Evolutionary conservation across 2,888 invertebrate genomes (phyloP), one percentile per base, ranked within the genome.

Genomic region (Cyrtodaria siliqua): DNA sequence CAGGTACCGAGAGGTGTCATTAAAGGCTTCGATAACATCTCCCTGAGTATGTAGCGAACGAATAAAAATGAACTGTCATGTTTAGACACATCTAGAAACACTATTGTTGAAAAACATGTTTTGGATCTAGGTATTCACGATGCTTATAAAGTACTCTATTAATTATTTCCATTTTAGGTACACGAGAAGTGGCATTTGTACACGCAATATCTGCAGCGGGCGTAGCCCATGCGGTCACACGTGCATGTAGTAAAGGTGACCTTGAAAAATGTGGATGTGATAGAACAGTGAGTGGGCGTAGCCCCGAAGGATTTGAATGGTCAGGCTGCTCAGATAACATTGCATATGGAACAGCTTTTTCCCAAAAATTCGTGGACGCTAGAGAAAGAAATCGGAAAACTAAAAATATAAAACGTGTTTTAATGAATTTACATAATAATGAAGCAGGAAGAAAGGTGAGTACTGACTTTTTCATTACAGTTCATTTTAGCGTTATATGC

Each of bases 351-450:
- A 90, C 91, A 92, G 95, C 96, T 85, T 96, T 98, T 93, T 96
- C 98, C 66, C 94, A 97, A 82, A 95, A 96, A 90, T 98, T 98
- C 94, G 95, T 98, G 86, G 98, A 98, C 93, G 97, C 97, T 57
- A 94, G 97, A 55, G 98, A 98, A 93, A 94, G 97, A 84, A 85
- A 85, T 97, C 96, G 86, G 62, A 94, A 97, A 96, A 93, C 47
- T 61, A 96, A 96, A 56, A 94, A 97, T 72, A 96, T 97, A 81
- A 96, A 96, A 38, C 94, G 98, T 73, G 96, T 97, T 79, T 95
- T 99, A 81, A 98, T 99, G 97, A 99, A 99, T 88, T 94, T 99
- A 68, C 98, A 99, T 93, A 99, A 99, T 93, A 99, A 99, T 94
- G 95, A 97, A 90, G 98, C 97, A 60, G 99, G 99, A 60, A 94